Evolutionary conservation across 2,797 vertebrate genomes (phyloP), one percentile per base, ranked within the genome.

Genomic region (Microctenopoma steveboyesi): DNA sequence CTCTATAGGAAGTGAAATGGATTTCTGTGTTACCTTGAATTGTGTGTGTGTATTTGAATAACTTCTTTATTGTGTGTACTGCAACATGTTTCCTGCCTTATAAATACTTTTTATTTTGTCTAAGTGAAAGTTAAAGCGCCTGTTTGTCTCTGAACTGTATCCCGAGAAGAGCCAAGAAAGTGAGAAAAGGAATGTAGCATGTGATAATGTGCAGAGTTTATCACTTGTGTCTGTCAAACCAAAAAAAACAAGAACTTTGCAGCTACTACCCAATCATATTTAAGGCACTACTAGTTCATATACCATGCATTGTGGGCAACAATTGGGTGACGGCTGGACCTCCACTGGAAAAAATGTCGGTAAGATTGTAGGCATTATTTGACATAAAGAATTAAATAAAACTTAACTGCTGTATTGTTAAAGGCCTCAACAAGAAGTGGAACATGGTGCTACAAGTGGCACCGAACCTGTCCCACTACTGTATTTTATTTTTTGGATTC

Each of bases 61-160:
- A 5, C 58, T 64, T 54, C 0, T 50, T 52, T 64, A 52, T 25
- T 28, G 54, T 71, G 2, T 76, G 25, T n/a, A 51, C 69, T 55
- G 58, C 71, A 74, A 64, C 1, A n/a, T 25, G 50, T 73, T 80
- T 79, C 77, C 64, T 89, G 91, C 87, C 89, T 92, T 92, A 84
- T 76, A 5, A 64, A 56, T 5, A n/a, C 0, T 56, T 60, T 42
- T 63, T 69, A 48, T 76, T 77, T 73, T 63, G 25, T 28, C 13
- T 22, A 9, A 72, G 18, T 22, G 2, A 62, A 69, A 14, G 61
- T 14, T 28, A 33, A 78, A 73, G 63, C 58, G 73, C 47, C 13
- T 15, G 47, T 67, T 60, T 64, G 57, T 58, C 46, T 28, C 48
- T 70, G 68, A 80, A 59, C 50, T 49, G 33, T 68, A 43, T 74